Evolutionary conservation across 2,113 vertebrate genomes (phyloP).

Genomic region (Cyprinodon tularosa): DNA sequence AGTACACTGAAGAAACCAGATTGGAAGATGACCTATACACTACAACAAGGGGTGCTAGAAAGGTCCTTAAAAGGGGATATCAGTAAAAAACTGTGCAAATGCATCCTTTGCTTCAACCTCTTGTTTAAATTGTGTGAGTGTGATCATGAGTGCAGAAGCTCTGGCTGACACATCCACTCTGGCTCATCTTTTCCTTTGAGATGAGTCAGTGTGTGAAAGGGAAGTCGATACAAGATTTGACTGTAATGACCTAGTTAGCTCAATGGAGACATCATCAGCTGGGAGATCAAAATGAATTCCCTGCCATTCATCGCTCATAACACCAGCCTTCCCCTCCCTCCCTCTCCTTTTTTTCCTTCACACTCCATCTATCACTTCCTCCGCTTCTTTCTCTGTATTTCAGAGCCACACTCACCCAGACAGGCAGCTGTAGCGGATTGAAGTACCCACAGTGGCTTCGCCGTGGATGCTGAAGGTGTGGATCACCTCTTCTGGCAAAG

Average conservation of each 20-base stretch:
- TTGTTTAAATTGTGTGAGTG: slow-evolving; percentile 30
- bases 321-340: slow-evolving; percentile 33
- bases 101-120: slow-evolving; percentile 33
- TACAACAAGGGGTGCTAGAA: slow-evolving; percentile 34
- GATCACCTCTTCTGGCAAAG: slow-evolving; percentile 67
- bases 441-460: slow-evolving; percentile 61
- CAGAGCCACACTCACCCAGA: slow-evolving; percentile 73
- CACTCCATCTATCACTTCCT: slow-evolving; percentile 62
- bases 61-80: slow-evolving; percentile 14
- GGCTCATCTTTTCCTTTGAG: slow-evolving; percentile 52
- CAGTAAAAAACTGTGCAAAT: slow-evolving; percentile 46
- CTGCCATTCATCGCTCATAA: slow-evolving; percentile 61
- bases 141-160: slow-evolving; percentile 20
- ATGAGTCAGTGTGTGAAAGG: slow-evolving; percentile 68
- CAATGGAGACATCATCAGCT: slow-evolving; percentile 52
- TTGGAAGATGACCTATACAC: slow-evolving; percentile 42
- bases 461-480: slow-evolving; percentile 73
- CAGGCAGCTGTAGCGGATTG: slow-evolving; percentile 77
- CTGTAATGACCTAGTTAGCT: slow-evolving; percentile 70
- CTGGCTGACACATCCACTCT: slow-evolving; percentile 67
- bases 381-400: slow-evolving; percentile 53
- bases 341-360: slow-evolving; percentile 46
- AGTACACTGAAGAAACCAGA: slow-evolving; percentile 37
- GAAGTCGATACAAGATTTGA: slow-evolving; percentile 69
- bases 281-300: slow-evolving; percentile 64